A percentile compares a stretch with the other conserved stretches of the same genome.
These are phyloP conservation scores for Urocolius indicus DNA, from an alignment of 2,113 vertebrate genomes.

Conservation along the genomic window DNA sequence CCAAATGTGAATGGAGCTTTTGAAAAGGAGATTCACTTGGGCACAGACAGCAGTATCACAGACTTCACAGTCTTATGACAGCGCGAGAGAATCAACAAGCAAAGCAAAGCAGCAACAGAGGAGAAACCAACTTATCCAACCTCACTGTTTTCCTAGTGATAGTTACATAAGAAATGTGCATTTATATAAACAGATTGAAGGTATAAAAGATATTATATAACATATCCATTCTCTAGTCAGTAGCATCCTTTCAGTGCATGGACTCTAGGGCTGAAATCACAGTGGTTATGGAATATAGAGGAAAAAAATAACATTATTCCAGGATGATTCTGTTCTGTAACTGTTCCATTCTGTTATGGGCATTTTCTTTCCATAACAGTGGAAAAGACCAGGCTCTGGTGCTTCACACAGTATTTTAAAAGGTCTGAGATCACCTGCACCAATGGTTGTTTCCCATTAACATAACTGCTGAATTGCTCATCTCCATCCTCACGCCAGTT, in stretches of 20 bases:
- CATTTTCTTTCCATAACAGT: constrained; percentile 5
- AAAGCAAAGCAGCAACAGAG: neutral
- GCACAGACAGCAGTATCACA: neutral
- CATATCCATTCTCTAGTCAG: neutral
- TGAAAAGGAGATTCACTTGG: constrained; percentile 9
- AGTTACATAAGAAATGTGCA: constrained; percentile 35
- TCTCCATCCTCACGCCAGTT: neutral
- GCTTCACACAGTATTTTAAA: neutral
- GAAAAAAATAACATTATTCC: neutral
- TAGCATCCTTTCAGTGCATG: neutral
- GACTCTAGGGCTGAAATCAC: neutral
- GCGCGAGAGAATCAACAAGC: neutral
- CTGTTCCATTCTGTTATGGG: neutral
- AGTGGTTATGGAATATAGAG: neutral
- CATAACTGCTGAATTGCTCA: neutral
- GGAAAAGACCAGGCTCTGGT: neutral
- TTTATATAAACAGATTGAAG: constrained; percentile 32
- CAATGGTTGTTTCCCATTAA: neutral
- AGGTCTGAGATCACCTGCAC: constrained; percentile 23
- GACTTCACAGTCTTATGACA: neutral
- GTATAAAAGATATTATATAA: constrained; percentile 33
- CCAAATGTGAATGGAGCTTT: neutral
- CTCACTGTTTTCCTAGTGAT: constrained; percentile 1
- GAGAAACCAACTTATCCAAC: constrained; percentile 4
- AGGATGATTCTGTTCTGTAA: neutral